phyloP scores from a whole-genome alignment of 2,888 invertebrate species.

The Aleiodes alternator region DNA sequence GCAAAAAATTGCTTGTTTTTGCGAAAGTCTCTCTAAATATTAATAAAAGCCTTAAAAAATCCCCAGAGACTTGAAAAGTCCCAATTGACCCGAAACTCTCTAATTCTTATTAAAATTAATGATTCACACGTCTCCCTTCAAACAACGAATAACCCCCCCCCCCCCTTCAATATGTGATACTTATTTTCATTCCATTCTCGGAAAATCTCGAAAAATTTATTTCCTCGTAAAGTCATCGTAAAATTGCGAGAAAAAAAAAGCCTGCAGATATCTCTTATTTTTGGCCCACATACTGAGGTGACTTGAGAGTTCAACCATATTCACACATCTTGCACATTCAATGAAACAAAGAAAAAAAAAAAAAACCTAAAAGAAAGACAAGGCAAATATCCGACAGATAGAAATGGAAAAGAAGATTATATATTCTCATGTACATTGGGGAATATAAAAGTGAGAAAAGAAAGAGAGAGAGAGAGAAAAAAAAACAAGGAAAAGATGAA shows the following conservation, averaged over 20 bases:
- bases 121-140: too few species aligned
- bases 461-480: constrained; percentile 52
- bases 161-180: constrained; percentile 43
- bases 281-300: constrained; percentile 68
- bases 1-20: too few species aligned
- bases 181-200: constrained; percentile 37
- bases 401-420: constrained; percentile 12
- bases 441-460: constrained; percentile 51
- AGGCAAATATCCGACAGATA: background rate
- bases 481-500: constrained; percentile 48
- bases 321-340: constrained; percentile 9
- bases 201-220: constrained; percentile 63
- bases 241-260: constrained; percentile 43
- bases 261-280: constrained; percentile 32
- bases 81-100: too few species aligned
- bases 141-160: too few species aligned
- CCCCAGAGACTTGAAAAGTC: too few species aligned
- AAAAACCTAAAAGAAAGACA: too few species aligned
- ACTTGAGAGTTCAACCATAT: constrained; percentile 46
- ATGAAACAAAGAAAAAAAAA: constrained; percentile 34
- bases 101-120: too few species aligned
- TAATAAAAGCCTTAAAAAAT: too few species aligned
- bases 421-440: constrained; percentile 40
- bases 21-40: too few species aligned
- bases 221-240: constrained; percentile 68